phyloP scores from a whole-genome alignment of 2,888 invertebrate species.

The Maniola hyperantus region DNA sequence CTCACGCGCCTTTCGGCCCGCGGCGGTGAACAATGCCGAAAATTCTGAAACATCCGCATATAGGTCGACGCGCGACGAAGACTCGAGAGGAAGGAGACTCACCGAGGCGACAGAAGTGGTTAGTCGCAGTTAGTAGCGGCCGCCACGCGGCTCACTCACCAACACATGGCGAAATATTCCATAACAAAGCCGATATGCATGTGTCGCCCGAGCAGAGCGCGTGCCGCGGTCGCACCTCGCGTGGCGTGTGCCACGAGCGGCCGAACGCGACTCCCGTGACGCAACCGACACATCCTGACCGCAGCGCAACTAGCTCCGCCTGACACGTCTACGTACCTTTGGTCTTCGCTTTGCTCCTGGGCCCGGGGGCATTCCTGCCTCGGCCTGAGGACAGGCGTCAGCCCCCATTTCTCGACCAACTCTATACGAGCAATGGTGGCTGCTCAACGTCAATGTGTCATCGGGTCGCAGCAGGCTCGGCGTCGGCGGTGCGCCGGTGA shows the following conservation, averaged over 20 bases:
- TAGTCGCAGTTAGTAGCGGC: slow-evolving; percentile 56
- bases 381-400: slow-evolving; percentile 98
- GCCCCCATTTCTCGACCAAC: slow-evolving; percentile 98
- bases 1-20: slow-evolving; percentile 36
- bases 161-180: slow-evolving; percentile 76
- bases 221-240: slow-evolving; percentile 47
- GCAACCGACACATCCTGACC: slow-evolving; percentile 53
- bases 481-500: slow-evolving; percentile 51
- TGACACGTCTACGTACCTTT: slow-evolving; percentile 82
- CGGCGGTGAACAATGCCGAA: slow-evolving; percentile 30
- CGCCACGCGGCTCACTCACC: slow-evolving; percentile 65
- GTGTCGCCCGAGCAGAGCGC: slow-evolving; percentile 39
- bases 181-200: slow-evolving; percentile 53
- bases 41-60: slow-evolving; percentile 43
- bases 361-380: slow-evolving; percentile 96
- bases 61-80: slow-evolving; percentile 47
- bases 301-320: slow-evolving; percentile 40
- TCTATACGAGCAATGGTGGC: slow-evolving; percentile 98
- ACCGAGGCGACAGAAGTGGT: slow-evolving; percentile 48
- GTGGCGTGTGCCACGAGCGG: slow-evolving; percentile 46
- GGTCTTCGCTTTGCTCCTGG: slow-evolving; percentile 87
- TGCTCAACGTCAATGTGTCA: slow-evolving; percentile 83
- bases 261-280: slow-evolving; percentile 47
- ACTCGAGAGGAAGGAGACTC: slow-evolving; percentile 47
- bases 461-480: slow-evolving; percentile 69